These are phyloP conservation scores for Epinephelus fuscoguttatus DNA, from an alignment of 2,113 vertebrate genomes.

Conservation along the genomic window DNA sequence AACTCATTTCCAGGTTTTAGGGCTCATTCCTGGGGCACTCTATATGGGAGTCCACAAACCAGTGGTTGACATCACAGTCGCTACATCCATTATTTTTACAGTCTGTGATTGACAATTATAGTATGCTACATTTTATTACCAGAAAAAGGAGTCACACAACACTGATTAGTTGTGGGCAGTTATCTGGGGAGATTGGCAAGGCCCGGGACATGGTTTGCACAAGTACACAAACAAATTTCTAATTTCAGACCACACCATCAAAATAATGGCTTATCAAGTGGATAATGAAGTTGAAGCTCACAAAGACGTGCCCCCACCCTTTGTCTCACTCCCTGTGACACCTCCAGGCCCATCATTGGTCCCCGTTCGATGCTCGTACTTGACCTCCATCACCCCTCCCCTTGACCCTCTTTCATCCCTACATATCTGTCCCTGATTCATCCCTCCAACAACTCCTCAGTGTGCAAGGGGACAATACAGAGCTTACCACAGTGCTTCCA, in stretches of 20 bases:
- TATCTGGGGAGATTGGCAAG: background rate
- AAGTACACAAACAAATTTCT: background rate
- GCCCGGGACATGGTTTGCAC: too few relatives aligned
- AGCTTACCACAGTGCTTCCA: background rate
- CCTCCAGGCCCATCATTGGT: background rate
- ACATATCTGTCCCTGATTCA: background rate
- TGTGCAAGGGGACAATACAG: background rate
- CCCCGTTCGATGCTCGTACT: background rate
- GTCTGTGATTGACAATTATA: too few relatives aligned
- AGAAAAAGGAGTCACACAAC: background rate
- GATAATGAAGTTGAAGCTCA: background rate
- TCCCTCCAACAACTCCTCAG: background rate
- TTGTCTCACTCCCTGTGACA: background rate
- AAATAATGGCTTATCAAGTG: background rate
- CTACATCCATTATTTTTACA: too few relatives aligned
- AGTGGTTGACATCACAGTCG: too few relatives aligned
- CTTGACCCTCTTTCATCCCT: background rate
- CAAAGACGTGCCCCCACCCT: background rate
- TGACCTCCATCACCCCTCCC: background rate
- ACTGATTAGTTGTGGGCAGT: background rate
- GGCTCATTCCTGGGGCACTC: too few relatives aligned
- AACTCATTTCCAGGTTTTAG: too few relatives aligned
- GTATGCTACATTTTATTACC: too few relatives aligned
- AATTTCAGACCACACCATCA: background rate
- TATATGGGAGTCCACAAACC: too few relatives aligned